Evolutionary conservation across 2,797 vertebrate species (phyloP).

Genomic region (Ptychadena robeensis): DNA sequence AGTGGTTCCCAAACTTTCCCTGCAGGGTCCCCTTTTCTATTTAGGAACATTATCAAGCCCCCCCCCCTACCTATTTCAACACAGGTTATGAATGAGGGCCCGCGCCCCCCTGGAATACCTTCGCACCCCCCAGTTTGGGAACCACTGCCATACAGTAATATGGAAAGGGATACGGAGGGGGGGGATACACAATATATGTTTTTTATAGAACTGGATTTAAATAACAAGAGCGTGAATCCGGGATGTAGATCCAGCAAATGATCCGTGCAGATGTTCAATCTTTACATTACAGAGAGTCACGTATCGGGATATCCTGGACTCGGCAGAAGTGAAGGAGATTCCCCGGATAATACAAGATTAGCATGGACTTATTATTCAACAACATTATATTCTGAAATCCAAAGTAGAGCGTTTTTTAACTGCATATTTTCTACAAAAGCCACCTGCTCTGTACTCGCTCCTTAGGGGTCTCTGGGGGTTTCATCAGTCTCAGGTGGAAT

Average conservation of each 20-base stretch:
- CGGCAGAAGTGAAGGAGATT: conserved; percentile 20
- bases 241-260: conserved; percentile 8
- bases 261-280: conserved; percentile 15
- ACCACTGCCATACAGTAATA: no score
- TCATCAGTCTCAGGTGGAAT: no score
- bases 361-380: not conserved
- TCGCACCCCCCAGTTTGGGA: no score
- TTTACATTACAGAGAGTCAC: not conserved
- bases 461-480: no score
- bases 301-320: conserved; percentile 6
- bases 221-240: conserved; percentile 5
- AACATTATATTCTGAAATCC: not conserved
- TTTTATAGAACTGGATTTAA: not conserved
- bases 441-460: no score
- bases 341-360: conserved; percentile 9
- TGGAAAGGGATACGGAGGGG: not conserved
- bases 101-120: no score
- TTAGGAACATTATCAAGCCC: no score
- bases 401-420: not conserved
- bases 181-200: conserved; percentile 3
- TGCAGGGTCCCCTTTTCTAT: no score
- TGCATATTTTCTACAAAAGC: not conserved
- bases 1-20: no score
- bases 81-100: no score
- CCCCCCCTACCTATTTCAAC: no score